Conservation (phyloP, 2,888 invertebrate genomes). For the Microplitis manilae region DNA sequence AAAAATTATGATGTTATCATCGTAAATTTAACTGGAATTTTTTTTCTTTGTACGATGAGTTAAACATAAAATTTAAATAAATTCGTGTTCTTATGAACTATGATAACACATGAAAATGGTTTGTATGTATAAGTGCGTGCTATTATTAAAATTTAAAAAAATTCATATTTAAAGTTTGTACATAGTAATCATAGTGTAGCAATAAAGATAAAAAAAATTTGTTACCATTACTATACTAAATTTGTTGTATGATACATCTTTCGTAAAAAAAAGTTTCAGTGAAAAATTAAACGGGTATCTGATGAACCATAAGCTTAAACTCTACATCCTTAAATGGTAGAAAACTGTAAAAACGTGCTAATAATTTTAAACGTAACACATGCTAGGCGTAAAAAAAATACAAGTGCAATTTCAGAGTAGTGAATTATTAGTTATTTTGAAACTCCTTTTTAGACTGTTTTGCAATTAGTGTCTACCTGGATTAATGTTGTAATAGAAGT, state of each 20-base stretch:
- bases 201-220: no score
- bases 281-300: slow-evolving; percentile 63
- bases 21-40: no score
- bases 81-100: no score
- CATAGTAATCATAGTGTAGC: no score
- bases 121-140: no score
- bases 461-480: slow-evolving; percentile 80
- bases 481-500: slow-evolving; percentile 98
- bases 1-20: no score
- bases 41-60: no score
- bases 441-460: slow-evolving; percentile 45
- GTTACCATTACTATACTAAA: slow-evolving; percentile 4
- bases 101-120: no score
- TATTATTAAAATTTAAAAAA: no score
- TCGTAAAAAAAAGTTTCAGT: slow-evolving; percentile 5
- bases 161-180: no score
- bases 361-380: neutral
- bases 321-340: neutral
- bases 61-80: no score
- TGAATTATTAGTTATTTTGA: slow-evolving; percentile 30
- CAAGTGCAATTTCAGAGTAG: neutral
- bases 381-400: slow-evolving; percentile 12
- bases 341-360: slow-evolving; percentile 42
- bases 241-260: slow-evolving; percentile 6
- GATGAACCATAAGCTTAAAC: slow-evolving; percentile 52